Evolutionary conservation across 2,797 vertebrate genomes (phyloP).

Genomic region (Lemur catta): DNA sequence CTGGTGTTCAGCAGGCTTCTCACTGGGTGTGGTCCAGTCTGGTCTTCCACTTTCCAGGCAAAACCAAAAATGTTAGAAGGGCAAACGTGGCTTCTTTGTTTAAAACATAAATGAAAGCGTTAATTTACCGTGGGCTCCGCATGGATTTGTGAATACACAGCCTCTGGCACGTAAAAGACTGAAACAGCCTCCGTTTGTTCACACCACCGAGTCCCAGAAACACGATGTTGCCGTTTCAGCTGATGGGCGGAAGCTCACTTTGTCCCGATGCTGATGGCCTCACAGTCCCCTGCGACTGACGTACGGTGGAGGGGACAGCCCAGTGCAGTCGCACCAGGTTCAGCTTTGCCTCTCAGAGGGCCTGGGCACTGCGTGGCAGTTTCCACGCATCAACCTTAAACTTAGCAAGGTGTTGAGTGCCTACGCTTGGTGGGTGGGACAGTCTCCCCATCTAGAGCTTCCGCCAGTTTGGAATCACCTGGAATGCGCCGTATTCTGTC

Average conservation of each 20-base stretch:
- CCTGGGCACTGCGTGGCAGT: rapidly evolving
- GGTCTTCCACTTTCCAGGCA: neutral
- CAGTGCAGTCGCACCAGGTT: rapidly evolving
- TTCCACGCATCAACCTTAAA: rapidly evolving
- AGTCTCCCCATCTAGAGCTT: rapidly evolving
- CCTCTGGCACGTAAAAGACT: neutral
- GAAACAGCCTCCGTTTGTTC: neutral
- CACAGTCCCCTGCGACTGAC: neutral
- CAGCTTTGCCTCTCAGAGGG: neutral
- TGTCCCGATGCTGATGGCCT: rapidly evolving
- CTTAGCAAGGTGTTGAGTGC: rapidly evolving
- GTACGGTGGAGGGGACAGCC: neutral
- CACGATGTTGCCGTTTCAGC: rapidly evolving
- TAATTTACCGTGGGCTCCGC: neutral
- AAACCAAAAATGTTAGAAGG: rapidly evolving
- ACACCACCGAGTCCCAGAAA: rapidly evolving
- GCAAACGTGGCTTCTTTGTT: neutral
- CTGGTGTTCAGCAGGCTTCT: neutral
- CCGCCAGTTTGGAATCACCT: too few relatives aligned
- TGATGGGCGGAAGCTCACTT: rapidly evolving
- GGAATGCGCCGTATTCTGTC: rapidly evolving
- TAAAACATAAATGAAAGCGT: neutral
- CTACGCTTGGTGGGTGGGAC: rapidly evolving
- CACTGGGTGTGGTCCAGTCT: neutral
- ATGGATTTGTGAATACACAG: neutral